phyloP scores from a whole-genome alignment of 2,113 vertebrate genomes.

The Lota lota region DNA sequence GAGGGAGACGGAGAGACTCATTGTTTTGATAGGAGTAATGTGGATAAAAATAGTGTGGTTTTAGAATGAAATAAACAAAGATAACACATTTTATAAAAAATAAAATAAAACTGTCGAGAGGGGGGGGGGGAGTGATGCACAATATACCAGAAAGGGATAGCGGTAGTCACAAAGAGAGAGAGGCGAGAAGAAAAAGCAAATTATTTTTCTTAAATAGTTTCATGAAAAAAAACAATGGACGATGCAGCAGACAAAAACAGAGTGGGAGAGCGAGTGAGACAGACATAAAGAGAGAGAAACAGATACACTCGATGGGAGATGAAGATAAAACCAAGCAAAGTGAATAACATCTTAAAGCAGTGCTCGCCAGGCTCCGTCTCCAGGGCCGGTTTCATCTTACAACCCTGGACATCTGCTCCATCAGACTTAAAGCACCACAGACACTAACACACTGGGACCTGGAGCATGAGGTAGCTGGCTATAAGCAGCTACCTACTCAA shows the following conservation, averaged over 20 bases:
- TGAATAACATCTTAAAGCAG: not conserved
- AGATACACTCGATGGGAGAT: not conserved
- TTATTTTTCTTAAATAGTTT: too few species aligned
- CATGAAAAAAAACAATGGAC: too few species aligned
- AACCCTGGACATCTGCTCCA: not conserved
- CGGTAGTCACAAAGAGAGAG: too few species aligned
- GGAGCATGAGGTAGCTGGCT: too few species aligned
- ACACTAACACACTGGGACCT: not conserved
- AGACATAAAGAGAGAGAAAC: not conserved
- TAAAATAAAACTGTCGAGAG: not conserved
- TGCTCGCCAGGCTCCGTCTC: not conserved
- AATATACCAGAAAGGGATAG: too few species aligned
- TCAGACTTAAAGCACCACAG: not conserved
- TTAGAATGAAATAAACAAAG: not conserved
- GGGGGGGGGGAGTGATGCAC: too few species aligned
- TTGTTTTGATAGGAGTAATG: not conserved
- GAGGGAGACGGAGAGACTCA: slow-evolving; percentile 18
- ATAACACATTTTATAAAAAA: not conserved
- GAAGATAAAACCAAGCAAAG: not conserved
- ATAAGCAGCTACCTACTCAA: too few species aligned
- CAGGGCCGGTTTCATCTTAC: slow-evolving; percentile 1
- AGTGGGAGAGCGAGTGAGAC: not conserved
- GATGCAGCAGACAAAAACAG: too few species aligned
- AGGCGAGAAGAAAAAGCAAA: too few species aligned
- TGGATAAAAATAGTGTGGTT: not conserved